Evolutionary conservation across 2,888 invertebrate species (phyloP).

Genomic region (Ypsolopha scabrella): DNA sequence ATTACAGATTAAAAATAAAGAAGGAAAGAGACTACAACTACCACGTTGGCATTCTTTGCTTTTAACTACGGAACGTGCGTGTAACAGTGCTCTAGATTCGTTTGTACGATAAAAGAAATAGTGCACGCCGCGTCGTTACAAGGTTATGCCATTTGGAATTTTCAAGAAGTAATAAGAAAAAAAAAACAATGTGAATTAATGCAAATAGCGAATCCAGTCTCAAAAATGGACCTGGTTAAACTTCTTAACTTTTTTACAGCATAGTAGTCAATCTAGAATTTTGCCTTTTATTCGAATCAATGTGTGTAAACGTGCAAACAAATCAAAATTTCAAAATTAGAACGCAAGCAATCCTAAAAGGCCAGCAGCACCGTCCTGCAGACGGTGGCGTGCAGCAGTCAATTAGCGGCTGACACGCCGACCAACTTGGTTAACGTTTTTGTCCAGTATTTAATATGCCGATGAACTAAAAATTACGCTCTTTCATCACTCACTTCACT

Average conservation of each 20-base stretch:
- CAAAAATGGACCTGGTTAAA: no score
- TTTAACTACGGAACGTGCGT: slow-evolving; percentile 10
- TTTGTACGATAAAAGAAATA: slow-evolving; percentile 9
- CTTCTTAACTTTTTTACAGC: no score
- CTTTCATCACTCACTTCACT: slow-evolving; percentile 33
- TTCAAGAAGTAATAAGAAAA: background rate
- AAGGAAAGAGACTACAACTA: slow-evolving; percentile 3
- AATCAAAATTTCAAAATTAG: no score
- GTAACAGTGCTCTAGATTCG: slow-evolving; percentile 8
- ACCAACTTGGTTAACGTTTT: slow-evolving; percentile 47
- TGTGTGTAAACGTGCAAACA: no score
- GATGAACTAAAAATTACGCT: slow-evolving; percentile 43
- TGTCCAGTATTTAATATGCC: slow-evolving; percentile 45
- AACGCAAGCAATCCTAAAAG: no score
- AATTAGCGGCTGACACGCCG: slow-evolving; percentile 58
- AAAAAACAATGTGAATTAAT: background rate
- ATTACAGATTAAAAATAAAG: no score
- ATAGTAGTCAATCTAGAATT: background rate
- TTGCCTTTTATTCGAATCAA: background rate
- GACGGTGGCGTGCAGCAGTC: slow-evolving; percentile 52
- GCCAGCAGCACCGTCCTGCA: slow-evolving; percentile 25
- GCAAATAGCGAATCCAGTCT: background rate
- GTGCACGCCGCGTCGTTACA: slow-evolving; percentile 6
- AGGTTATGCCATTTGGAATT: slow-evolving; percentile 7
- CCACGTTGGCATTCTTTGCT: slow-evolving; percentile 10